A percentile compares a stretch with the other conserved stretches of the same genome.
Evolutionary conservation across 2,888 invertebrate species (phyloP).

Genomic region (Mechanitis messenoides): DNA sequence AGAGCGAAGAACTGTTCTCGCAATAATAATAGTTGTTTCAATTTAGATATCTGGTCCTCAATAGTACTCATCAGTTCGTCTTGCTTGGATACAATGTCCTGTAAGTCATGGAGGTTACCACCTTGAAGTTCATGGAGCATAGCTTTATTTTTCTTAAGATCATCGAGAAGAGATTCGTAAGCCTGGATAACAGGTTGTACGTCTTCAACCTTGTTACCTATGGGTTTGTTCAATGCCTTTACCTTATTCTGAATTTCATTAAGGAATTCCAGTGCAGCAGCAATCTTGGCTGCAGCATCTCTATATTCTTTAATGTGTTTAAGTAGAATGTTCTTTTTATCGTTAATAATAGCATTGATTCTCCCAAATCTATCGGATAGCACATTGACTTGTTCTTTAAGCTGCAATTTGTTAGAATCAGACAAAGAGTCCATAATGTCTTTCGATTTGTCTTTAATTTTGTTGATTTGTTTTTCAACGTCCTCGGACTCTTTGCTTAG

Average conservation of each 20-base stretch:
- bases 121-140: constrained; percentile 87
- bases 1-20: constrained; percentile 93
- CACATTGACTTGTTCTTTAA: constrained; percentile 87
- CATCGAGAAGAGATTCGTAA: constrained; percentile 86
- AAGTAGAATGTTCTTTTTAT: constrained; percentile 83
- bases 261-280: constrained; percentile 87
- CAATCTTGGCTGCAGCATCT: constrained; percentile 86
- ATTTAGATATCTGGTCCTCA: constrained; percentile 88
- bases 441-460: constrained; percentile 87
- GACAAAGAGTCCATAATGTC: constrained; percentile 86
- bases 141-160: constrained; percentile 85
- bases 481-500: constrained; percentile 84
- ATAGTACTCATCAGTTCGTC: constrained; percentile 90
- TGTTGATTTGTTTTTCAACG: constrained; percentile 82
- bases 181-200: constrained; percentile 88
- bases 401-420: constrained; percentile 88
- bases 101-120: constrained; percentile 85
- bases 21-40: constrained; percentile 85
- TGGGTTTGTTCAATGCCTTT: constrained; percentile 88
- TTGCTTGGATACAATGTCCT: constrained; percentile 86
- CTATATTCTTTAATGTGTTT: constrained; percentile 88
- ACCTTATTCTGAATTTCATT: constrained; percentile 89
- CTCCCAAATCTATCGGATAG: constrained; percentile 87
- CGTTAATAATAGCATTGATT: constrained; percentile 84
- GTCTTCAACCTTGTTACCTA: constrained; percentile 92